Percentiles rank a stretch among this genome's conserved stretches.
Evolutionary conservation across 1,140 invertebrate species (phyloP).

Genomic region (Drosophila yakuba): DNA sequence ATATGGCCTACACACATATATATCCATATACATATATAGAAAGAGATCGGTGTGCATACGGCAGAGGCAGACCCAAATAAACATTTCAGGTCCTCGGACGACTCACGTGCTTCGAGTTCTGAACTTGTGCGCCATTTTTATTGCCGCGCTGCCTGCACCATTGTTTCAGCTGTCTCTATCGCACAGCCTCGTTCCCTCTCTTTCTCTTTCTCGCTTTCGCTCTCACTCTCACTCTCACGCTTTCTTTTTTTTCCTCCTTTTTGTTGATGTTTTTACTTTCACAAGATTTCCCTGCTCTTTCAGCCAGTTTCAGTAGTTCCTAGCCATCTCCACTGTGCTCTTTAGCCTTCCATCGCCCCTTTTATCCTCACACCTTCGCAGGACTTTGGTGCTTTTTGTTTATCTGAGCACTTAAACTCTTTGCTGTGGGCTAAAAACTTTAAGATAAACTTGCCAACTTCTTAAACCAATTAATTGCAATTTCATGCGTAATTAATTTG

Average conservation of each 20-base stretch:
- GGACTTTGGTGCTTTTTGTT: constrained; percentile 65
- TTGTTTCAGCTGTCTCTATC: constrained; percentile 52
- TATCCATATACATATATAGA: not conserved
- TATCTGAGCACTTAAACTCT: constrained; percentile 74
- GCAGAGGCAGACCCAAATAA: constrained; percentile 64
- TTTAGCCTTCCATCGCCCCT: not conserved
- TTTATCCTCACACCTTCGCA: constrained; percentile 3
- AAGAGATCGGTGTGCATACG: constrained; percentile 45
- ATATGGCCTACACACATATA: constrained; percentile 65
- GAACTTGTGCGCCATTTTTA: constrained; percentile 83
- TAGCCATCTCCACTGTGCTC: too few relatives aligned
- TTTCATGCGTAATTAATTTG: constrained; percentile 81
- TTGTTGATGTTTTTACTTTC: constrained; percentile 80
- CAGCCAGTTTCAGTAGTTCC: not conserved
- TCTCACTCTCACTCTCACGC: constrained; percentile 4
- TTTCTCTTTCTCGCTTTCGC: not conserved
- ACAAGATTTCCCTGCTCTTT: constrained; percentile 51
- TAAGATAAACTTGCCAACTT: constrained; percentile 73
- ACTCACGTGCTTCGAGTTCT: constrained; percentile 74
- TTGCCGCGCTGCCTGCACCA: constrained; percentile 71
- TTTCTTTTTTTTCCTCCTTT: constrained; percentile 39
- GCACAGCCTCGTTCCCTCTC: constrained; percentile 3
- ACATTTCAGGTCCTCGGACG: constrained; percentile 68
- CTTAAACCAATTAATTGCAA: constrained; percentile 80
- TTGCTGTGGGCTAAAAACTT: constrained; percentile 58